A percentile compares a stretch with the other conserved stretches of the same genome.
Evolutionary conservation across 2,888 invertebrate species (phyloP).

Genomic region (Drosophila robusta): DNA sequence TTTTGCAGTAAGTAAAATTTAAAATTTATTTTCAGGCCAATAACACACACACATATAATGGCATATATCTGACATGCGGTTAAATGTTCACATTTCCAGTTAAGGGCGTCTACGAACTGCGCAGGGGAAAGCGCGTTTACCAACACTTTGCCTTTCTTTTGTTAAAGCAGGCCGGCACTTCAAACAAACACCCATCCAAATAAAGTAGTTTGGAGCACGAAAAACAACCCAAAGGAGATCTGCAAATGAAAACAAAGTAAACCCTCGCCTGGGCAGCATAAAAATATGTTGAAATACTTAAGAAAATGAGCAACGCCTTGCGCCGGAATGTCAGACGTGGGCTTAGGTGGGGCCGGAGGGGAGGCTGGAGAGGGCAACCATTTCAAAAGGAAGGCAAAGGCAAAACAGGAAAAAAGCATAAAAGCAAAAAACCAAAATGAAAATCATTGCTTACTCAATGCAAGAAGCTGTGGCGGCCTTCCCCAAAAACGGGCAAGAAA

Average conservation of each 20-base stretch:
- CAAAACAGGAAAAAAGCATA: constrained; percentile 14
- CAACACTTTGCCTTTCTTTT: not conserved
- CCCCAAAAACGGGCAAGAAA: constrained; percentile 2
- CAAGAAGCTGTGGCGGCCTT: constrained; percentile 20
- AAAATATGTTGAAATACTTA: constrained; percentile 67
- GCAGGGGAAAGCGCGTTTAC: not conserved
- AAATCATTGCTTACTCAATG: constrained; percentile 55
- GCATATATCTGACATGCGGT: not conserved
- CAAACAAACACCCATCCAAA: constrained; percentile 63
- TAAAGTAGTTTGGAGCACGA: constrained; percentile 67
- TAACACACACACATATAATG: constrained; percentile 9
- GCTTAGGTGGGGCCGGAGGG: not conserved
- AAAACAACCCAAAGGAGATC: constrained; percentile 6
- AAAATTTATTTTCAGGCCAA: constrained; percentile 9
- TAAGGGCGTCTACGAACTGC: not conserved
- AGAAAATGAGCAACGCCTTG: constrained; percentile 56
- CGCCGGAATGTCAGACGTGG: constrained; percentile 9
- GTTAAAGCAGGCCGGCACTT: constrained; percentile 45
- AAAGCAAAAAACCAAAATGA: constrained; percentile 39
- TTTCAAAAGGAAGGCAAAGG: constrained; percentile 17
- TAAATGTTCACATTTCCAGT: not conserved
- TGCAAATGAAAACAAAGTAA: constrained; percentile 38
- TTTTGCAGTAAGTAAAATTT: not conserved
- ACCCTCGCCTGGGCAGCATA: constrained; percentile 51
- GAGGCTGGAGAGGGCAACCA: constrained; percentile 1